Percentiles rank a stretch among this genome's conserved stretches.
phyloP scores from a whole-genome alignment of 2,888 invertebrate species.

The Polydesmus complanatus region DNA sequence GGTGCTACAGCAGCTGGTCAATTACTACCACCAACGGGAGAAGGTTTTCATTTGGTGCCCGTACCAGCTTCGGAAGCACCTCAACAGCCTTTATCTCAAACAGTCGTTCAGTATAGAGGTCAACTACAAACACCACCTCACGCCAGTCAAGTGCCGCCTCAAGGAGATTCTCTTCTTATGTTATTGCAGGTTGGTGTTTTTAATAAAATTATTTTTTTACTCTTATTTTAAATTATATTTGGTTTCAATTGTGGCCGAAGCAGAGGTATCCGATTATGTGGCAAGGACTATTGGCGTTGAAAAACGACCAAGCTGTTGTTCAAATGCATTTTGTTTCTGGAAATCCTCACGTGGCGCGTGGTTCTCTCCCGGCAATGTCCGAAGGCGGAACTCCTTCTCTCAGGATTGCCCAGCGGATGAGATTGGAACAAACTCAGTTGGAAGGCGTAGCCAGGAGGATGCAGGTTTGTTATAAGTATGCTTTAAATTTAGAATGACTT shows the following conservation, averaged over 20 bases:
- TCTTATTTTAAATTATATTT: neutral
- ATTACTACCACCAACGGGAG: conserved; percentile 28
- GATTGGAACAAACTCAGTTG: conserved; percentile 85
- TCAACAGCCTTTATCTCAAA: conserved; percentile 15
- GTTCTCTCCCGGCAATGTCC: conserved; percentile 69
- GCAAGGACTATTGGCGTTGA: conserved; percentile 87
- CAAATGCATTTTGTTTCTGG: conserved; percentile 99
- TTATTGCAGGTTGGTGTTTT: conserved; percentile 47
- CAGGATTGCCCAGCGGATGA: conserved; percentile 92
- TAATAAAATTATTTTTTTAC: neutral
- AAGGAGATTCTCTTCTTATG: conserved; percentile 67
- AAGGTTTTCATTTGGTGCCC: conserved; percentile 32
- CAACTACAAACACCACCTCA: conserved; percentile 50
- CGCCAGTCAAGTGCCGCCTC: conserved; percentile 63
- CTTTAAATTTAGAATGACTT: neutral
- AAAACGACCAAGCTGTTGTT: conserved; percentile 92
- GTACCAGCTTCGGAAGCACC: conserved; percentile 30
- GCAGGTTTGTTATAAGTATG: conserved; percentile 40
- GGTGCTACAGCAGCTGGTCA: conserved; percentile 8
- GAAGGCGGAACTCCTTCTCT: conserved; percentile 73
- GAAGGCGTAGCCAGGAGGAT: conserved; percentile 92
- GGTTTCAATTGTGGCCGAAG: too few relatives aligned
- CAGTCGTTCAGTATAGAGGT: conserved; percentile 40
- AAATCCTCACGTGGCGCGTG: conserved; percentile 73
- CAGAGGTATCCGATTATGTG: conserved; percentile 94